phyloP scores from a whole-genome alignment of 1,140 invertebrate genomes.

The Leptonema lineaticorne region DNA sequence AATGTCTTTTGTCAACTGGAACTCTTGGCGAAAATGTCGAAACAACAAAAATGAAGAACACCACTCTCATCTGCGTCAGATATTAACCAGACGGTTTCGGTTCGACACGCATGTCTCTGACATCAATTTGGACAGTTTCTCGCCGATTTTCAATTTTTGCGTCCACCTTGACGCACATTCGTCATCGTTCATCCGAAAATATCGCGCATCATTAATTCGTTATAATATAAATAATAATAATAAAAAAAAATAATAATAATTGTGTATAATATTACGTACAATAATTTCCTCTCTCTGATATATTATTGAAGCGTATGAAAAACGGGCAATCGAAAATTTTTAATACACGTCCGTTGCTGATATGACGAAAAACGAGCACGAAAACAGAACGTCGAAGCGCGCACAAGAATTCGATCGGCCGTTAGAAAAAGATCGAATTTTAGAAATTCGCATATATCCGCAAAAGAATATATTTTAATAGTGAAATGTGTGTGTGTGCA shows the following conservation, averaged over 20 bases:
- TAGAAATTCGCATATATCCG: not conserved
- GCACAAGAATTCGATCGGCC: not conserved
- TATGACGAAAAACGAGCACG: not conserved
- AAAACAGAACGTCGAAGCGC: too few relatives aligned
- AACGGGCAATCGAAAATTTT: too few relatives aligned
- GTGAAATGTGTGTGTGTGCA: not conserved
- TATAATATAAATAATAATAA: too few relatives aligned
- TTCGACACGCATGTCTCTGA: slow-evolving; percentile 15
- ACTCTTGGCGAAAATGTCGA: not conserved
- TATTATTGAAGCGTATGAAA: too few relatives aligned
- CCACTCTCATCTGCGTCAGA: slow-evolving; percentile 4
- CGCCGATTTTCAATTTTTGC: not conserved
- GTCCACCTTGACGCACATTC: not conserved
- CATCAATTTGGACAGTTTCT: slow-evolving; percentile 8
- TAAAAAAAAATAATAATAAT: too few relatives aligned
- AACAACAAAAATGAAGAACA: slow-evolving; percentile 3
- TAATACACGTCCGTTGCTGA: not conserved
- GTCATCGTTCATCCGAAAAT: not conserved
- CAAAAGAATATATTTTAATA: too few relatives aligned
- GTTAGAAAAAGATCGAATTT: not conserved
- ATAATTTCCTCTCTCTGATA: too few relatives aligned
- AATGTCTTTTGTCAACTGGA: not conserved
- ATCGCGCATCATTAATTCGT: too few relatives aligned
- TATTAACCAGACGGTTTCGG: not conserved
- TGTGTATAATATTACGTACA: too few relatives aligned